These are phyloP conservation scores for Sebastes cheni DNA, from an alignment of 2,797 vertebrate species.

Conservation along the genomic window DNA sequence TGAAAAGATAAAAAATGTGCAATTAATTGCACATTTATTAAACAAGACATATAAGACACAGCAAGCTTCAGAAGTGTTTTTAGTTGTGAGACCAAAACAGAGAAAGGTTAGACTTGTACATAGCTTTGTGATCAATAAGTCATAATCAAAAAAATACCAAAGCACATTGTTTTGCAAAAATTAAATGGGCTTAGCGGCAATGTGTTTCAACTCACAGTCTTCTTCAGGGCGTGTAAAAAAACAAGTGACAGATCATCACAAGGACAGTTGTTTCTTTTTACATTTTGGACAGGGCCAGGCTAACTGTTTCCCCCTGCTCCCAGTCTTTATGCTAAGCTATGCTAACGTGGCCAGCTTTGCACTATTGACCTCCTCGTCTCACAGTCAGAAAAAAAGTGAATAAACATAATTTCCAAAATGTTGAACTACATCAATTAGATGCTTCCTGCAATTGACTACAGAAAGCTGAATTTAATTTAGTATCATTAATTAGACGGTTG, in stretches of 20 bases:
- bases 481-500: neutral
- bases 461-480: neutral
- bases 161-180: rapidly evolving
- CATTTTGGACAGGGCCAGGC: neutral
- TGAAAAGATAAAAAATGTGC: too few relatives aligned
- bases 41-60: too few relatives aligned
- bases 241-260: too few relatives aligned
- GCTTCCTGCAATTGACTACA: neutral
- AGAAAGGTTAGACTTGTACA: too few relatives aligned
- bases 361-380: neutral
- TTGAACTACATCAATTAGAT: neutral
- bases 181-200: rapidly evolving
- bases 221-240: too few relatives aligned
- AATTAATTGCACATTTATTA: too few relatives aligned
- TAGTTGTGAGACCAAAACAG: too few relatives aligned
- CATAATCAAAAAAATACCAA: too few relatives aligned
- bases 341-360: neutral
- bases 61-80: too few relatives aligned
- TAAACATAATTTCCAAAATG: neutral
- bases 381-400: neutral
- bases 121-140: too few relatives aligned
- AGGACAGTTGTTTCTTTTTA: too few relatives aligned
- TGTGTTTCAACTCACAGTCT: too few relatives aligned
- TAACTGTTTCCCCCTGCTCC: neutral
- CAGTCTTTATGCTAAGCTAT: neutral